Evolutionary conservation across 2,888 invertebrate species (phyloP).

Genomic region (Idaea aversata): DNA sequence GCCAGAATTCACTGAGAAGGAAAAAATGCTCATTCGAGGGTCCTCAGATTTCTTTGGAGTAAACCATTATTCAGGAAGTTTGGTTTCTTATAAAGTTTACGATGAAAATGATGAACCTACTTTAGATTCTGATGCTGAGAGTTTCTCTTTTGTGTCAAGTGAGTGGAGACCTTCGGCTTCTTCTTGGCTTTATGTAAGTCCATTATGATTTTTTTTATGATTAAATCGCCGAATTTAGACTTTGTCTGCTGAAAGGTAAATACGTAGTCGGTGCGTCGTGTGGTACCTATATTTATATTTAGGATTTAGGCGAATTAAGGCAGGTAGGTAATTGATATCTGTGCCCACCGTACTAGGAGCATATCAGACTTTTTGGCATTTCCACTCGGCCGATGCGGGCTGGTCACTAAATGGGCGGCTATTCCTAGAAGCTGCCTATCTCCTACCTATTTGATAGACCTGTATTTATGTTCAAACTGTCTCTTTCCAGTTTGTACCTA

Average conservation of each 20-base stretch:
- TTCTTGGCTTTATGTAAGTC: slow-evolving; percentile 50
- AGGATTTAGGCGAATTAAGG: no score
- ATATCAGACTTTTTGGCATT: no score
- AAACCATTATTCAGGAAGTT: slow-evolving; percentile 82
- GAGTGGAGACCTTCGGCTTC: slow-evolving; percentile 51
- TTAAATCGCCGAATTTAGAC: neutral
- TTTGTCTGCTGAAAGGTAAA: no score
- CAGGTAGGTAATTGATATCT: no score
- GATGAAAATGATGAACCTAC: slow-evolving; percentile 25
- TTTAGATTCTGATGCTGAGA: slow-evolving; percentile 41
- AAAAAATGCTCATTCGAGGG: slow-evolving; percentile 51
- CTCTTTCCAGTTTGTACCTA: slow-evolving; percentile 68
- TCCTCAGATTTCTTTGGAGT: slow-evolving; percentile 74
- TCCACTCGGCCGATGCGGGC: no score
- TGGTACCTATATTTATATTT: no score
- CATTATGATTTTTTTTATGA: neutral
- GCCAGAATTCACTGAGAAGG: slow-evolving; percentile 65
- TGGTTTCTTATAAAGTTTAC: slow-evolving; percentile 36
- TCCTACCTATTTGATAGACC: neutral
- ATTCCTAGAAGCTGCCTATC: neutral
- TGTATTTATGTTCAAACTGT: neutral
- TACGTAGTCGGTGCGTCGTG: no score
- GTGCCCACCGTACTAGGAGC: no score
- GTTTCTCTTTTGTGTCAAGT: slow-evolving; percentile 27
- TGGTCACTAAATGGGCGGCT: no score